Evolutionary conservation across 2,113 vertebrate species (phyloP), one percentile per base, ranked within the genome.

Genomic region (Murina feae): DNA sequence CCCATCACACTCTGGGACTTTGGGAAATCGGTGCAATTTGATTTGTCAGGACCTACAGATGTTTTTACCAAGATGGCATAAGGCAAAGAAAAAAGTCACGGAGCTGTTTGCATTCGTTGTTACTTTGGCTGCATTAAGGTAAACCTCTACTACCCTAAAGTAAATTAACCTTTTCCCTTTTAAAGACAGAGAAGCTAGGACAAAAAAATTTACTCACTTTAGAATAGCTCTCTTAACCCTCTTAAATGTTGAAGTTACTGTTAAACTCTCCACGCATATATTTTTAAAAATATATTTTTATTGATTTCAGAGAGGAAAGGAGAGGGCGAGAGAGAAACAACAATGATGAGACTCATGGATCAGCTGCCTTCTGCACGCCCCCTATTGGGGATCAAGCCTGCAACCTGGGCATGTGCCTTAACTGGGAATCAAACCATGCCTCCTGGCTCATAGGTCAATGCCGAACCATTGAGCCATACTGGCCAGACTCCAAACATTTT

Each of bases 41-140:
- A 35, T 84, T 87, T 85, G 23, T 60, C 66, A 69, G 58, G 25
- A 35, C 49, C 35, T 68, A 83, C 21, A 89, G 83, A 89, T 63
- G 90, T 96, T 95, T 96, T 96, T 94, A 85, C 78, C 25, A 76
- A 84, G 81, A 68, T 88, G 47, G 47, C 44, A 74, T 81, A 66
- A 95, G 14, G 84, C 30, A 69, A 86, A 79, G 55, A 23, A 72
- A 55, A 86, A 82, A 66, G 6, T 80, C 76, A 75, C 71, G 86
- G 65, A 88, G 68, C 37, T 10, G 12, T 79, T 74, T 93, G 44
- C 2, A 32, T 49, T 47, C 30, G 7, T 72, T n/a, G 39, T 66
- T 82, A 25, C 32, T 9, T 81, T 49, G 71, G 12, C 11, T 32
- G 30, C 17, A 17, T 49, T 42, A 84, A 30, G 8, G 7, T 25